A percentile compares a stretch with the other conserved stretches of the same genome.
Evolutionary conservation across 2,797 vertebrate species (phyloP).

Genomic region (Xiphorhynchus erythropygius): DNA sequence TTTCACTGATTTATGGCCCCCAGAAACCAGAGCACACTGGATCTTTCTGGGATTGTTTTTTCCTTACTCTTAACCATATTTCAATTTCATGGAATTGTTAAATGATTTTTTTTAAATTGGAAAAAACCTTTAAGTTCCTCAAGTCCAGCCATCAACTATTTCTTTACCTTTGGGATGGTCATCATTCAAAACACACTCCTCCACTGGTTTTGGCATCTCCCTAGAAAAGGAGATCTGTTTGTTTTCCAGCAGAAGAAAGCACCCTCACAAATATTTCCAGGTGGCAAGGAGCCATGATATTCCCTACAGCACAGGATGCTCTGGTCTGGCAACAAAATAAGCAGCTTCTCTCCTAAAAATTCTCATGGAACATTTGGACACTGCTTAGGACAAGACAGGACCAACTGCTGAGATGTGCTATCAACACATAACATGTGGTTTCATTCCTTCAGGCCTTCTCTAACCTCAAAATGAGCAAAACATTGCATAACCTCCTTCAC

Average conservation of each 20-base stretch:
- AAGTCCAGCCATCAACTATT: background rate
- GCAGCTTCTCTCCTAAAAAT: background rate
- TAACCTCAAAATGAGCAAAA: background rate
- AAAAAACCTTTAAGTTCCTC: background rate
- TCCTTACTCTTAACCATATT: background rate
- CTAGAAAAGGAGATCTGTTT: background rate
- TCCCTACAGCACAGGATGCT: background rate
- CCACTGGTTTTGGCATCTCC: background rate
- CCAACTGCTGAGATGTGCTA: background rate
- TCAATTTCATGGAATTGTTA: background rate
- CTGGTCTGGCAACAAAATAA: background rate
- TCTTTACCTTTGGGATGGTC: background rate
- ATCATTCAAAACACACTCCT: background rate
- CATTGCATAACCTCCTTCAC: background rate
- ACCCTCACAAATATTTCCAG: background rate
- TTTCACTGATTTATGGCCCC: background rate
- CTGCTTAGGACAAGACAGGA: background rate
- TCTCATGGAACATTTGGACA: background rate
- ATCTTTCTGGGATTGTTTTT: background rate
- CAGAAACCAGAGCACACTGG: background rate
- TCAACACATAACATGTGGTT: background rate
- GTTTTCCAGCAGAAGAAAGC: background rate
- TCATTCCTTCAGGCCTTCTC: background rate
- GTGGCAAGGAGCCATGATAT: background rate
- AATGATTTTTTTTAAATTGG: background rate